Conservation (phyloP, 2,113 vertebrate species). For the Sturnus vulgaris region DNA sequence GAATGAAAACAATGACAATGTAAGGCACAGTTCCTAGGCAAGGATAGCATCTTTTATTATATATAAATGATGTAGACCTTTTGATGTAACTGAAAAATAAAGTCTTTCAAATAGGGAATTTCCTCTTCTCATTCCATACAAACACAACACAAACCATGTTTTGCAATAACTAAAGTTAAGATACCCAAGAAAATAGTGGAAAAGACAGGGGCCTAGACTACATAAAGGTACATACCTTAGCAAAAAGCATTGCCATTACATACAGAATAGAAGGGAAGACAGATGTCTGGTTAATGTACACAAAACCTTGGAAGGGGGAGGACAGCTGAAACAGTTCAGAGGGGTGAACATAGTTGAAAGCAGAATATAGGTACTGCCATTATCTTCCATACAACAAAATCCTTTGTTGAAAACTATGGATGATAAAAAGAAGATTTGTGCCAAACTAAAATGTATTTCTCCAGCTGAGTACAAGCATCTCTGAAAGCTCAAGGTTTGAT, state of each 20-base stretch:
- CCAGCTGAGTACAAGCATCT: background rate
- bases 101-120: background rate
- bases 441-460: background rate
- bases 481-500: background rate
- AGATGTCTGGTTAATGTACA: background rate
- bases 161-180: background rate
- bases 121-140: background rate
- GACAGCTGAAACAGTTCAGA: slow-evolving; percentile 3
- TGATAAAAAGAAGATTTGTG: background rate
- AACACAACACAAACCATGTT: background rate
- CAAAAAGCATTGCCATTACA: background rate
- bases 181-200: background rate
- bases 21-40: background rate
- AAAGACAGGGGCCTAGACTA: background rate
- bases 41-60: background rate
- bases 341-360: background rate
- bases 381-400: background rate
- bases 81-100: background rate
- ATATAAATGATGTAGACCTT: background rate
- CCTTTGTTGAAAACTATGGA: background rate
- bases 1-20: background rate
- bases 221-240: background rate
- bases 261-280: background rate
- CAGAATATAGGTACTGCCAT: background rate
- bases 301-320: background rate